Conservation (phyloP, 2,888 invertebrate genomes). For the Tetropium fuscum region DNA sequence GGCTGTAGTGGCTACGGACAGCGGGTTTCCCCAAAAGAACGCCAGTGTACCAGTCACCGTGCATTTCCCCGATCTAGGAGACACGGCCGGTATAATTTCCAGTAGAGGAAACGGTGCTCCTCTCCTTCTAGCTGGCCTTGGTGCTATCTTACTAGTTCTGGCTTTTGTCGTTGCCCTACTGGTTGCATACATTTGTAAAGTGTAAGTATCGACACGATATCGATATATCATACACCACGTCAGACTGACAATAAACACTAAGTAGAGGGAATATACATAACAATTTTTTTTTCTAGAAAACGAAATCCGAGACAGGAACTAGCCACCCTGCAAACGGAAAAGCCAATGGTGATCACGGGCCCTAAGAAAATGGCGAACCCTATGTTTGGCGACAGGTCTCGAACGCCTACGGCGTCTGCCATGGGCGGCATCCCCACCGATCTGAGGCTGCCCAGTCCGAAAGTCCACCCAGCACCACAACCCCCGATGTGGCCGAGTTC, state of each 20-base stretch:
- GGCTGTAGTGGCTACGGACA: conserved; percentile 86
- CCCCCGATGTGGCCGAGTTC: conserved; percentile 75
- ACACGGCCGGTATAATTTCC: conserved; percentile 56
- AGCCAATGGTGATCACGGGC: conserved; percentile 55
- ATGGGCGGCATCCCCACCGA: conserved; percentile 65
- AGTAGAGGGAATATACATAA: too few relatives aligned
- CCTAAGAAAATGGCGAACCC: conserved; percentile 59
- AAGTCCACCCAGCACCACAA: conserved; percentile 64
- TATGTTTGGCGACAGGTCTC: conserved; percentile 60
- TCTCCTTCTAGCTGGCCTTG: conserved; percentile 72
- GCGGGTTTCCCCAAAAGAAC: conserved; percentile 85
- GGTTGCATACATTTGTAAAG: conserved; percentile 82
- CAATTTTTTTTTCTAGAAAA: conserved; percentile 43
- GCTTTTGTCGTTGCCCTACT: conserved; percentile 81
- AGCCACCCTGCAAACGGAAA: conserved; percentile 54
- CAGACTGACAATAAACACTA: too few relatives aligned
- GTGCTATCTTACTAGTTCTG: conserved; percentile 78
- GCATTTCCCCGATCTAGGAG: conserved; percentile 68
- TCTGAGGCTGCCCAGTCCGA: conserved; percentile 63
- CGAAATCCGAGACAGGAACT: conserved; percentile 56
- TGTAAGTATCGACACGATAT: too few relatives aligned
- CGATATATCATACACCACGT: background rate
- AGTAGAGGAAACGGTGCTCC: conserved; percentile 54
- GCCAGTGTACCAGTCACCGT: conserved; percentile 78
- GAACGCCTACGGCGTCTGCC: conserved; percentile 62